Base-by-base conservation (phyloP, 2,113 vertebrate species). In the Neomonachus schauinslandi region DNA sequence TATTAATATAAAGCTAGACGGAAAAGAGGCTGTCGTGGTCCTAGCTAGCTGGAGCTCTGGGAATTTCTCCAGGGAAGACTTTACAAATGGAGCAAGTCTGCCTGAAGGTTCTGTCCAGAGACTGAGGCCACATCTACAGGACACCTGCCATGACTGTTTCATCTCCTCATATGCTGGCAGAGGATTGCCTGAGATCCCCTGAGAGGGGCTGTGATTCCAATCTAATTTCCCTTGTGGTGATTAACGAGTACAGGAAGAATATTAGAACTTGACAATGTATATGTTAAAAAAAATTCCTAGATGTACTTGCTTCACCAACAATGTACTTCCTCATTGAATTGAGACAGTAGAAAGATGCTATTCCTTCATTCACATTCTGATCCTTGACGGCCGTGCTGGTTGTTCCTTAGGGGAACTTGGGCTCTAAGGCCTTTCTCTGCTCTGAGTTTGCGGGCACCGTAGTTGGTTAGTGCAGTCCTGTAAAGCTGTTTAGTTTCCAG, bases 181-280 rank as follows among this genome's bases (percentile, higher is more conserved):
- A 49, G 1, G 11, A 49, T 57, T 67, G n/a, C 61, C 79, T 84
- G 36, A 18, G 28, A 31, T 80, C 87, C 53, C 11, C 49, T 53
- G n/a, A 90, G 33, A 53, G 59, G 24, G 39, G 39, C 33, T 49
- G 69, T 42, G 36, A 83, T 76, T 49, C 15, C 49, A 42, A n/a
- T 82, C 69, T 76, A 69, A 77, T 36, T 89, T 65, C 24, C 39
- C 36, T 80, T 86, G 46, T 49, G 5, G 76, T 88, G 26, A 69
- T 90, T 79, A 91, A 69, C 2, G 19, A 86, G 31, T 95, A 39
- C 46, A 61, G 82, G 88, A 82, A 82, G 72, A n/a, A 46, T 97
- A 36, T 53, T 77, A 92, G 89, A 88, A 89, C 65, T 55, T 87
- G 53, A 42, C 36, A 65, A 22, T 88, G n/a, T 92, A 7, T 71